phyloP scores from a whole-genome alignment of 2,797 vertebrate genomes.

The Liparis tanakae region DNA sequence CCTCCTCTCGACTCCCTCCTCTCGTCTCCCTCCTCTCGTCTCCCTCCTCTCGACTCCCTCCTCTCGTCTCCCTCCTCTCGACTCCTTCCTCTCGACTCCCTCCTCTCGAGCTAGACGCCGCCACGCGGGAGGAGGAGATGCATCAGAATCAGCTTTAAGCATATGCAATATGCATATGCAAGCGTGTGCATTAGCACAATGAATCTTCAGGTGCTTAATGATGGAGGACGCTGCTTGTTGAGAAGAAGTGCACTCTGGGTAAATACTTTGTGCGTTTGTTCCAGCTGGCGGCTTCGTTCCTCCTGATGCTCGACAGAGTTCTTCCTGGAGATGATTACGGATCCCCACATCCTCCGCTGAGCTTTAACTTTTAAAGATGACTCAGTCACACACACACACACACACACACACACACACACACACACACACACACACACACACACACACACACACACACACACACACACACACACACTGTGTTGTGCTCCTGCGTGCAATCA shows the following conservation, averaged over 20 bases:
- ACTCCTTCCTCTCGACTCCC: no score
- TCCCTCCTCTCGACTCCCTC: no score
- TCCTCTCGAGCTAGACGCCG: conserved; percentile 25
- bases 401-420: conserved; percentile 1
- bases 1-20: no score
- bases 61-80: no score
- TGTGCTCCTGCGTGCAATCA: conserved; percentile 24
- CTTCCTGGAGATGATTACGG: conserved; percentile 25
- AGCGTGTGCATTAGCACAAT: conserved; percentile 11
- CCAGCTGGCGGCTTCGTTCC: conserved; percentile 38
- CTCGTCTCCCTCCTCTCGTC: no score
- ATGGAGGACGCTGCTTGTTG: conserved; percentile 28
- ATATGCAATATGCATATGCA: not conserved
- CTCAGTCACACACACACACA: conserved; percentile 19
- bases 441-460: conserved; percentile 3
- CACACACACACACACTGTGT: conserved; percentile 15
- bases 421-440: conserved; percentile 1
- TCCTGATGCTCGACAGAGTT: conserved; percentile 36
- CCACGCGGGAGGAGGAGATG: not conserved
- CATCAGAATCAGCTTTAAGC: no score
- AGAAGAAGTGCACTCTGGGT: conserved; percentile 42
- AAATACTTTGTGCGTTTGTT: conserved; percentile 41
- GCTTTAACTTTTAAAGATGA: conserved; percentile 40
- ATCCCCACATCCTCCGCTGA: conserved; percentile 12
- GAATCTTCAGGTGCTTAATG: conserved; percentile 25